These are phyloP conservation scores for Ceryle rudis DNA, from an alignment of 2,797 vertebrate species.

Conservation along the genomic window DNA sequence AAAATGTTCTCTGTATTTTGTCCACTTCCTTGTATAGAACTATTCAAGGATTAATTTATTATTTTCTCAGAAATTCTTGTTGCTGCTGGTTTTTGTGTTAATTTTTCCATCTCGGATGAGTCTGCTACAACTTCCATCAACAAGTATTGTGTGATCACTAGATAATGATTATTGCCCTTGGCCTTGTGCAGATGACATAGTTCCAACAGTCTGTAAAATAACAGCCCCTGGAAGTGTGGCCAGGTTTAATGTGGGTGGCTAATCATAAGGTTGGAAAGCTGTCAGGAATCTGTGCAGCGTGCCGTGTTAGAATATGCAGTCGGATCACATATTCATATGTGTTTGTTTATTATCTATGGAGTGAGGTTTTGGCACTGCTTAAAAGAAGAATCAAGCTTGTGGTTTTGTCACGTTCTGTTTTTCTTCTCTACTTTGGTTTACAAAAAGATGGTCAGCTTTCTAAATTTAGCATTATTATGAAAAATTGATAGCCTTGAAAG, in stretches of 20 bases:
- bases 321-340: constrained; percentile 21
- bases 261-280: constrained; percentile 43
- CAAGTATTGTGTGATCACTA: neutral
- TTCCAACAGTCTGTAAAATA: constrained; percentile 31
- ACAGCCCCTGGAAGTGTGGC: constrained; percentile 8
- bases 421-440: constrained; percentile 33
- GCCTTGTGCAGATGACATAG: neutral
- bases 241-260: constrained; percentile 52
- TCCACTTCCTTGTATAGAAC: neutral
- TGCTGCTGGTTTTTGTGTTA: neutral
- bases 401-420: constrained; percentile 50
- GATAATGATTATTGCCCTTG: neutral
- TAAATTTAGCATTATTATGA: constrained; percentile 51
- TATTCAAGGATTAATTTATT: neutral
- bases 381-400: constrained; percentile 40
- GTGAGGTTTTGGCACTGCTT: constrained; percentile 48
- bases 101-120: neutral
- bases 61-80: neutral
- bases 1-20: neutral
- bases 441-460: constrained; percentile 31
- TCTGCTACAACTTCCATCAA: neutral
- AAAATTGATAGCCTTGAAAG: constrained; percentile 50
- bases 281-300: neutral
- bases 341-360: constrained; percentile 58
- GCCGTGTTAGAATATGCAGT: neutral